Conservation (phyloP, 2,113 vertebrate genomes). For the Nesoenas mayeri region DNA sequence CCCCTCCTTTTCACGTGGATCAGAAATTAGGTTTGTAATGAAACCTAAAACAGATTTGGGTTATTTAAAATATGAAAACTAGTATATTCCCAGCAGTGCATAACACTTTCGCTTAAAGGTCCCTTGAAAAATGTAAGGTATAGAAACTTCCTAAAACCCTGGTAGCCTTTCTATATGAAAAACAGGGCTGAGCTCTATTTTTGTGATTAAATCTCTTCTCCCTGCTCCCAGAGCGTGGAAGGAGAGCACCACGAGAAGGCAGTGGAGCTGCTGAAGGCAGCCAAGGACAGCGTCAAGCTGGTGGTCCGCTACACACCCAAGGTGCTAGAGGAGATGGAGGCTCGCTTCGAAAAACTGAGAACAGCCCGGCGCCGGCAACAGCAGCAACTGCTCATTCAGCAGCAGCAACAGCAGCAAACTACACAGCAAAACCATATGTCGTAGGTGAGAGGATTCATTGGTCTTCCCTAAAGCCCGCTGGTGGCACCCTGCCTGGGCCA, state of each 20-base stretch:
- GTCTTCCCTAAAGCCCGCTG: not conserved
- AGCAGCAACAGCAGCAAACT: conserved; percentile 85
- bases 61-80: not conserved
- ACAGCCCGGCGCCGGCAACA: conserved; percentile 95
- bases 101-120: not conserved
- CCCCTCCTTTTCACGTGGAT: not conserved
- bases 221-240: conserved; percentile 88
- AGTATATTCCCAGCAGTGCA: not conserved
- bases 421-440: conserved; percentile 97
- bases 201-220: not conserved
- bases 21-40: not conserved
- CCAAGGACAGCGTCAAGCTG: conserved; percentile 96
- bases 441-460: conserved; percentile 88
- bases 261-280: conserved; percentile 95
- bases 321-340: conserved; percentile 99
- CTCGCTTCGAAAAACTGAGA: conserved; percentile 96
- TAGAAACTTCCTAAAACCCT: not conserved
- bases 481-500: not conserved
- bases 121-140: not conserved
- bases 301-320: conserved; percentile 99
- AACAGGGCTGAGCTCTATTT: not conserved
- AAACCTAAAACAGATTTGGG: not conserved
- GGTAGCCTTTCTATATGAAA: not conserved
- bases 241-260: conserved; percentile 98
- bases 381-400: conserved; percentile 94